Evolutionary conservation across 2,113 vertebrate genomes (phyloP), one percentile per base, ranked within the genome.

Genomic region (Hiodon tergisus): DNA sequence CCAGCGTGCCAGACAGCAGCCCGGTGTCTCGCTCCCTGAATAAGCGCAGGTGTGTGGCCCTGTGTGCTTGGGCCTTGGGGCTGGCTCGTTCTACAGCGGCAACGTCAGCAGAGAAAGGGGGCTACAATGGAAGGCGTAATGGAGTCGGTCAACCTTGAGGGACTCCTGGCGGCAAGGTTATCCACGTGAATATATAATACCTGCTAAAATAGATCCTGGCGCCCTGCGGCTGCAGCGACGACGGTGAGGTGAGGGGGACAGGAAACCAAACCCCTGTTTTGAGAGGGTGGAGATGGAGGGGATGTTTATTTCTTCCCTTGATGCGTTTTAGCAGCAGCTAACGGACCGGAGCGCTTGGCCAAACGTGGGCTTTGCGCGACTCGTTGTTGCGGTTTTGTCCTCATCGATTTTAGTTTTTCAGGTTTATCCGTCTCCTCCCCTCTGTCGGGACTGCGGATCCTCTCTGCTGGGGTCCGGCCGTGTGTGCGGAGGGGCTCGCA

Each of bases 101-200:
- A 31, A 3, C 16, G 11, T 11, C 16, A 17, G 46, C 8, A 53
- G 71, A 53, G 59, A 54, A 51, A 48, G 61, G 16, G 66, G 69
- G 69, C 46, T 4, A 50, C 54, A 10, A 50, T 46, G 61, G 14
- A 52, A 7, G 13, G 17, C 46, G 47, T 57, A 63, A 51, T 63
- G 4, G 61, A 17, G 9, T 72, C 72, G 62, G 67, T 77, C 77
- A 79, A 75, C 80, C 72, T 75, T 79, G 69, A 75, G 59, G 31
- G 62, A 55, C 52, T 71, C 69, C 67, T n/a, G 17, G 58, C 69
- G 72, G 63, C 67, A 78, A 59, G 71, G 60, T 55, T 71, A 60
- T 46, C 54, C 10, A 50, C 62, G 51, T 73, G 55, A 68, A 67
- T 54, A 72, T 68, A 67, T 59, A 73, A 50, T 72, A 60, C 14